phyloP scores from a whole-genome alignment of 2,797 vertebrate genomes.

The Micrastur ruficollis region DNA sequence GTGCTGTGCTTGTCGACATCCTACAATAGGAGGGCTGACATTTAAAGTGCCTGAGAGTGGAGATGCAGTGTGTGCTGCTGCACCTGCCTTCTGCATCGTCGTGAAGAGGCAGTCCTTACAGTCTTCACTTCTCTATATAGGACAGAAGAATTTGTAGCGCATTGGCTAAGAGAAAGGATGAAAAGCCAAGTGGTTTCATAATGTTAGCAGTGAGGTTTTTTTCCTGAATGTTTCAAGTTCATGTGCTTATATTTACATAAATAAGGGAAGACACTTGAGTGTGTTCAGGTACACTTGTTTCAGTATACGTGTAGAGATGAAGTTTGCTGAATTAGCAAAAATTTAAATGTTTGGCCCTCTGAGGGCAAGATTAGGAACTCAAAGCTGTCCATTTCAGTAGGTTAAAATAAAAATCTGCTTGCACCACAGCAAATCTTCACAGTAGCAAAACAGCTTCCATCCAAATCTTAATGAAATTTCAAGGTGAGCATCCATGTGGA shows the following conservation, averaged over 20 bases:
- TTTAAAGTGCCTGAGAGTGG: not conserved
- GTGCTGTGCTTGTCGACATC: not conserved
- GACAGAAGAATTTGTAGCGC: not conserved
- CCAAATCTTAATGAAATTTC: conserved; percentile 19
- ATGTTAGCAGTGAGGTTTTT: not conserved
- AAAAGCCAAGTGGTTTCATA: not conserved
- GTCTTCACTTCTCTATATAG: not conserved
- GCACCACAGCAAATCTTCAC: not conserved
- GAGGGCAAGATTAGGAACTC: not conserved
- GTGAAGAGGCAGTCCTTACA: not conserved
- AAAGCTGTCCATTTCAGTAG: not conserved
- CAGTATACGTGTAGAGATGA: not conserved
- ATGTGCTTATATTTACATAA: not conserved
- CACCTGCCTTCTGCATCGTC: not conserved
- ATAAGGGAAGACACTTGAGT: not conserved
- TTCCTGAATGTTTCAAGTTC: not conserved
- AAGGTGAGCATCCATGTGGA: not conserved
- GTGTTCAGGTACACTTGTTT: not conserved
- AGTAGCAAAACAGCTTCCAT: not conserved
- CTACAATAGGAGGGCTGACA: not conserved
- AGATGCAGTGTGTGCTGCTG: not conserved
- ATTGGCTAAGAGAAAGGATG: not conserved
- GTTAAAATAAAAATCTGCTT: not conserved
- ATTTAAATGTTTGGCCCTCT: not conserved
- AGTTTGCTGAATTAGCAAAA: not conserved